Base-by-base conservation (phyloP, 2,797 vertebrate genomes). In the Melanogrammus aeglefinus region DNA sequence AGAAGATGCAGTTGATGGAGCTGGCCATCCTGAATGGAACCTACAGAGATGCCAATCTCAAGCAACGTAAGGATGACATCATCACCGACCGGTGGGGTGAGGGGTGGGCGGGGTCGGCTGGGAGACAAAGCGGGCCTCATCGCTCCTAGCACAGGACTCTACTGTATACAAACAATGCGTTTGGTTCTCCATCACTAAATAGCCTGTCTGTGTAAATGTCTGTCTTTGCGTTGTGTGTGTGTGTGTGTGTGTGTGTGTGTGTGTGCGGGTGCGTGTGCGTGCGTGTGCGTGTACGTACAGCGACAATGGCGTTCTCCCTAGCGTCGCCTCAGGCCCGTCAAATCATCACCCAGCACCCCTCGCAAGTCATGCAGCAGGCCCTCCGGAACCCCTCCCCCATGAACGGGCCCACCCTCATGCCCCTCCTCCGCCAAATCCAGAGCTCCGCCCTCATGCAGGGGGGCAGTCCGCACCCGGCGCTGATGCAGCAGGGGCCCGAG, bases 1-100 rank as follows among this genome's bases (percentile, higher is more conserved):
- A 99, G 93, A 99, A 99, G 93, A 98, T 99, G 97, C 98, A 99
- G 92, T 92, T 99, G 93, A 99, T 99, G 98, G 98, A 99, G 92
- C 95, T 99, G 82, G 98, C 98, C 80, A 99, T 99, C 90, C 95
- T 99, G 90, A 99, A 99, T 35, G 98, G 98, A 93, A 99, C 98
- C 81, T 99, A 99, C 94, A 95, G 98, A 94, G 98, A 99, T 78
- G 97, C 97, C 95, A 99, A 98, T 95, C 94, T 98, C 93, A 99
- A 99, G 96, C 98, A 96, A 93, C 95, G 98, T 99, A 98, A 99
- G 97, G 86, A 90, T 86, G 88, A 91, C 87, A 86, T 90, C 87
- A 90, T 81, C 81, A 77, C 73, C 83, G 76, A 72, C 77, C 79
- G 86, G 84, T 83, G 88, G 86, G 86, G 83, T 88, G 24, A 9